Evolutionary conservation across 2,797 vertebrate species (phyloP).

Genomic region (Pantherophis vulpinus): DNA sequence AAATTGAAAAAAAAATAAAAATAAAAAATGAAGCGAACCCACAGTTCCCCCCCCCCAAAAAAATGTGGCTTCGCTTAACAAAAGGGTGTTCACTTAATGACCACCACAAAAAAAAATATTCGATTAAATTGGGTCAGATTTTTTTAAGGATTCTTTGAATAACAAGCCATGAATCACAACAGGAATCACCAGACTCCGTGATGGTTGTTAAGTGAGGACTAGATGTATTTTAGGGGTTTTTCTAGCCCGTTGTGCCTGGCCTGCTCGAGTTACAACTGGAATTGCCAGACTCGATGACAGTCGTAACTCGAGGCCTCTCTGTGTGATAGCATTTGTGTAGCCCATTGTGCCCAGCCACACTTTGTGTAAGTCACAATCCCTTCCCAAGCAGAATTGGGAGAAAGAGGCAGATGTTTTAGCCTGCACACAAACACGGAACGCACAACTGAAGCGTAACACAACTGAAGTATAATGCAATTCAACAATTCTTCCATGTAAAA

Average conservation of each 20-base stretch:
- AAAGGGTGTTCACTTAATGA: background rate
- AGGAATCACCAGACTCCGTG: too few species aligned
- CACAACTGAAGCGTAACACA: background rate
- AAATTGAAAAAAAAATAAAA: background rate
- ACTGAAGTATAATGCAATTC: background rate
- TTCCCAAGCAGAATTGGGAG: background rate
- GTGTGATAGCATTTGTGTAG: background rate
- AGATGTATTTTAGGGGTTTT: too few species aligned
- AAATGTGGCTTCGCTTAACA: background rate
- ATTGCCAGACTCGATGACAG: background rate
- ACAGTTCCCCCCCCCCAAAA: too few species aligned
- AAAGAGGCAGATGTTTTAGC: background rate
- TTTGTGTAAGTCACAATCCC: background rate
- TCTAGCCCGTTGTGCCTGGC: too few species aligned
- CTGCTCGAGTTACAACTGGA: background rate
- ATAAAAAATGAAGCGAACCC: background rate
- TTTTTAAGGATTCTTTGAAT: background rate
- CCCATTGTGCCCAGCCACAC: fast-evolving
- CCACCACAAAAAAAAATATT: background rate
- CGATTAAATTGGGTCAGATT: fast-evolving
- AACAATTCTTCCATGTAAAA: background rate
- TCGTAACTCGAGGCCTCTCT: background rate
- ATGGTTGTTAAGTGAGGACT: too few species aligned
- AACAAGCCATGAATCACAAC: too few species aligned
- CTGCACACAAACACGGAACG: background rate